Base-by-base conservation (phyloP, 2,888 invertebrate species). In the Heliconius aoede region DNA sequence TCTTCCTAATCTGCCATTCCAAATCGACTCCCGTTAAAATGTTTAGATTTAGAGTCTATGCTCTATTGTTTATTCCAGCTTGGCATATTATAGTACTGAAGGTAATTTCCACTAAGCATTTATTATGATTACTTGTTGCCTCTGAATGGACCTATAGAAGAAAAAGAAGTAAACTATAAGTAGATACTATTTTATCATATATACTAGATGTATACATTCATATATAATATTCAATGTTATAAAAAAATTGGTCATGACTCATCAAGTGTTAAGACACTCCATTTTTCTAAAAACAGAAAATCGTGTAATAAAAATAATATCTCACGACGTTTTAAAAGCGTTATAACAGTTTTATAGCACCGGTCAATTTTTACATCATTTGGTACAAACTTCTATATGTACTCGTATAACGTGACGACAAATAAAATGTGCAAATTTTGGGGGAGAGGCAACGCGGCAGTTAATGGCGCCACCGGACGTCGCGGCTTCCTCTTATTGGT, bases 381-480 rank as follows among this genome's bases (percentile, higher is more conserved):
- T 58, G 0, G 32, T 51, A 73, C 26, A 73, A 51, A 46, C n/a
- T 72, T 76, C 40, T 62, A 46, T 69, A 55, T 28, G n/a, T 67
- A 76, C n/a, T n/a, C 32, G 61, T 69, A 68, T 46, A n/a, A 73
- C 26, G n/a, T 73, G 68, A 73, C 24, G 82, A 83, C 81, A 82
- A 88, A 88, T 89, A 87, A 90, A 89, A 88, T 84, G 88, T 87
- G 84, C 86, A 88, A 91, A 90, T 89, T 89, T 91, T 90, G 86
- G 81, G 87, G 86, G 84, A 86, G 86, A 89, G 90, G 90, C 91
- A 91, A 91, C 91, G 88, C 87, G 84, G 85, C 86, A 86, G 88
- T 91, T 91, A 90, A 91, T 88, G 88, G 88, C 82, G 83, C 85
- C 85, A 81, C 86, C 87, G 89, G 89, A 87, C 87, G 86, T 85